These are phyloP conservation scores for Dione juno DNA, from an alignment of 2,888 invertebrate species.

Conservation along the genomic window DNA sequence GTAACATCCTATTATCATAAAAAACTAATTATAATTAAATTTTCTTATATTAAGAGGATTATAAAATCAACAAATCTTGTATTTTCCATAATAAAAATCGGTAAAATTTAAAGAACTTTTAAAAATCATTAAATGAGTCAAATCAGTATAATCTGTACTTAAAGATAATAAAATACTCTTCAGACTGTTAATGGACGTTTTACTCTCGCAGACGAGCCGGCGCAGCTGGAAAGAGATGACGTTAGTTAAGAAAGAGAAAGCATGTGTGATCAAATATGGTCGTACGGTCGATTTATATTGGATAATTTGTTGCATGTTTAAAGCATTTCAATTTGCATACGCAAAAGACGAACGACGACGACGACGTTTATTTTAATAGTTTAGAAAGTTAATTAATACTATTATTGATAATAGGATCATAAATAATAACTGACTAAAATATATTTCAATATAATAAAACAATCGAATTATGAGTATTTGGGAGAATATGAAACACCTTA, in stretches of 20 bases:
- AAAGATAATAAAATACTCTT: slow-evolving; percentile 45
- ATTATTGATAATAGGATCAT: not conserved
- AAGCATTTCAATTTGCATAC: slow-evolving; percentile 12
- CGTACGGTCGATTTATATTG: slow-evolving; percentile 31
- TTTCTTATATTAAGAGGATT: slow-evolving; percentile 4
- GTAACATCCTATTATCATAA: no score
- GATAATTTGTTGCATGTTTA: slow-evolving; percentile 11
- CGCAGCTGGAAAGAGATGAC: slow-evolving; percentile 61
- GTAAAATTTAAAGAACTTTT: slow-evolving; percentile 9
- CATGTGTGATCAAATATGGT: slow-evolving; percentile 35
- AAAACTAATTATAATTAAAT: not conserved
- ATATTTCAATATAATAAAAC: not conserved
- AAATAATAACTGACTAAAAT: not conserved
- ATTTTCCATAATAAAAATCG: slow-evolving; percentile 10
- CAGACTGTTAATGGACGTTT: slow-evolving; percentile 39
- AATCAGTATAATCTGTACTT: slow-evolving; percentile 37
- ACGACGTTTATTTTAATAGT: not conserved
- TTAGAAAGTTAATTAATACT: slow-evolving; percentile 11
- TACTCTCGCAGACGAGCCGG: slow-evolving; percentile 66
- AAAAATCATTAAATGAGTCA: slow-evolving; percentile 12
- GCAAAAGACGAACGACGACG: slow-evolving; percentile 9
- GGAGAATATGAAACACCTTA: not conserved
- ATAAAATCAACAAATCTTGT: slow-evolving; percentile 15
- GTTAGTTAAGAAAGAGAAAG: slow-evolving; percentile 49
- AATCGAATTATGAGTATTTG: not conserved